phyloP scores from a whole-genome alignment of 2,797 vertebrate species.

The Cuculus canorus region DNA sequence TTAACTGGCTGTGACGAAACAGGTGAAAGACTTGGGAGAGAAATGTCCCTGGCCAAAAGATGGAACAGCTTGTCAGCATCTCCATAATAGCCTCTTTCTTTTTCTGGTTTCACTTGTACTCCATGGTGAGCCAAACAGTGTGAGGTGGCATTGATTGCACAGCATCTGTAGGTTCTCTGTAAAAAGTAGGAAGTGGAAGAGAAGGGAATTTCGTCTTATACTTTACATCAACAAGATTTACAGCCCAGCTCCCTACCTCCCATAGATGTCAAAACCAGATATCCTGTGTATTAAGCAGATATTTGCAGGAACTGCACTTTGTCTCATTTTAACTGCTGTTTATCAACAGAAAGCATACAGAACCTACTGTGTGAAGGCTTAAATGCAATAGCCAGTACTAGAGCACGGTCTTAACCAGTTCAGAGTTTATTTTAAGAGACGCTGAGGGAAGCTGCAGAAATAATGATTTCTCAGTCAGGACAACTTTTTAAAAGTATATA shows the following conservation, averaged over 20 bases:
- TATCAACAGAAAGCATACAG: not conserved
- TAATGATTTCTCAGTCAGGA: not conserved
- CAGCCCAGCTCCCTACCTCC: not conserved
- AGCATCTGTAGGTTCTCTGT: conserved; percentile 37
- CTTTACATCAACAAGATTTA: not conserved
- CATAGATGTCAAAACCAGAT: not conserved
- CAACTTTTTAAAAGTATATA: not conserved
- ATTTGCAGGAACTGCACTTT: not conserved
- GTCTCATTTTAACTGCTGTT: not conserved
- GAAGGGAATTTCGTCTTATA: not conserved
- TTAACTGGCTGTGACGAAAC: not conserved
- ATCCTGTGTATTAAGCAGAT: not conserved
- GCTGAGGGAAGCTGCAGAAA: not conserved
- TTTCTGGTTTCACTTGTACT: not conserved
- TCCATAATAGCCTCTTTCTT: not conserved
- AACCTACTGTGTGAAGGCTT: not conserved
- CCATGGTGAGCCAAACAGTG: not conserved
- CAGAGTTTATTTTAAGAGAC: not conserved
- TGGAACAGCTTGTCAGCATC: not conserved
- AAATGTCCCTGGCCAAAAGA: not conserved
- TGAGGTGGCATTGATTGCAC: conserved; percentile 38
- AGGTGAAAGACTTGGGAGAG: not conserved
- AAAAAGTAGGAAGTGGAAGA: conserved; percentile 37
- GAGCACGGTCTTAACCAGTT: not conserved
- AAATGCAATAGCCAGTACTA: not conserved